These are phyloP conservation scores for Spea bombifrons DNA, from an alignment of 2,113 vertebrate species.

Conservation along the genomic window DNA sequence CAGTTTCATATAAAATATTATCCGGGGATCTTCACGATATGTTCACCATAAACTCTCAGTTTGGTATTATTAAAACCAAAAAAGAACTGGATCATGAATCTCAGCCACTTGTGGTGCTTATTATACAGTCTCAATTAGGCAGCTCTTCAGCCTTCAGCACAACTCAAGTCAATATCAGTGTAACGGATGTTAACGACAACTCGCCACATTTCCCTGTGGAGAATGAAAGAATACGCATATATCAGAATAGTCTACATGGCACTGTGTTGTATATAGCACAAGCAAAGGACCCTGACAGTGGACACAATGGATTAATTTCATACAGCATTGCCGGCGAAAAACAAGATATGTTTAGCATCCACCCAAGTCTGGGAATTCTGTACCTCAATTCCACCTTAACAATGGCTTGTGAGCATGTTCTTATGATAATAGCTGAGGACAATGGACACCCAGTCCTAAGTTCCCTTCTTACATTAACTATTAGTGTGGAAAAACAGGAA, in stretches of 20 bases:
- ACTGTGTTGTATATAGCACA: constrained; percentile 79
- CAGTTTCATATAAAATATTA: constrained; percentile 77
- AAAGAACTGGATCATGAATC: constrained; percentile 77
- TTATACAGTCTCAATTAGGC: constrained; percentile 73
- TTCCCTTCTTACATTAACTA: constrained; percentile 64
- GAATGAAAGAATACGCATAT: constrained; percentile 64
- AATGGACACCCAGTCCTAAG: constrained; percentile 69
- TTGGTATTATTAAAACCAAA: constrained; percentile 74
- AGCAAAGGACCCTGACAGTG: constrained; percentile 82
- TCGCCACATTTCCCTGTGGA: constrained; percentile 67
- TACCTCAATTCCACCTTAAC: constrained; percentile 67
- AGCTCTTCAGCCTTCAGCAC: constrained; percentile 68
- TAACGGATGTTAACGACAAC: constrained; percentile 85
- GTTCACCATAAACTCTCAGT: constrained; percentile 74
- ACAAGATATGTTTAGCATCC: constrained; percentile 65
- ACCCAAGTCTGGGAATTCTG: constrained; percentile 69
- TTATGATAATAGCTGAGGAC: constrained; percentile 75
- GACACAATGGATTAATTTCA: constrained; percentile 71
- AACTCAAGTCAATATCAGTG: constrained; percentile 77
- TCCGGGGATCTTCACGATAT: constrained; percentile 76
- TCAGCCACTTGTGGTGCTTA: constrained; percentile 69
- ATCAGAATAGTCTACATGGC: constrained; percentile 67
- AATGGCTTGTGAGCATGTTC: constrained; percentile 52
- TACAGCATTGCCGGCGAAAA: constrained; percentile 65
- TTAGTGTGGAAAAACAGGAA: constrained; percentile 65